Conservation (phyloP, 2,888 invertebrate genomes). For the Abrostola triplasia region DNA sequence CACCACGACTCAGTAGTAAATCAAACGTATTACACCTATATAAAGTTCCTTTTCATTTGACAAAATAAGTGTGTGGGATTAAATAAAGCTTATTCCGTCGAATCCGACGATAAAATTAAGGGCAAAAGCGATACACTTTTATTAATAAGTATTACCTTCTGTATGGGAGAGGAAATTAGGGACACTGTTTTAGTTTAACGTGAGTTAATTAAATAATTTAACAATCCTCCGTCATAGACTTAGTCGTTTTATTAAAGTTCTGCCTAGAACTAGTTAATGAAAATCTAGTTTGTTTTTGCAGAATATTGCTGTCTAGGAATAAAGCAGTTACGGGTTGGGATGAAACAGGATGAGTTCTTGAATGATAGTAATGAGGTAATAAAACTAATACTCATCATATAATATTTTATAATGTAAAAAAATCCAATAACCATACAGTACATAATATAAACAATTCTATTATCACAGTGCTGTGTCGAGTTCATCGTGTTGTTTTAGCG, state of each 20-base stretch:
- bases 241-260: neutral
- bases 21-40: neutral
- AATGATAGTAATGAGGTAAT: too few relatives aligned
- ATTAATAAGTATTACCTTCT: constrained; percentile 1
- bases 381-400: neutral
- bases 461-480: constrained; percentile 59
- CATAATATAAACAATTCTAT: constrained; percentile 12
- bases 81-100: constrained; percentile 17
- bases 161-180: neutral
- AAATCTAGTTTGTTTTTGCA: too few relatives aligned
- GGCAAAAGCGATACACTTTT: constrained; percentile 6
- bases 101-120: constrained; percentile 11
- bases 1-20: neutral
- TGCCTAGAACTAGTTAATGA: too few relatives aligned
- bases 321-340: too few relatives aligned
- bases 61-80: constrained; percentile 7
- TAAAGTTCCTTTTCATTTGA: constrained; percentile 15
- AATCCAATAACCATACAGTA: constrained; percentile 5
- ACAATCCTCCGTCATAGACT: neutral
- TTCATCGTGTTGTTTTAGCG: constrained; percentile 49
- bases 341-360: neutral
- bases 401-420: neutral
- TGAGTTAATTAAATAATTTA: constrained; percentile 1
- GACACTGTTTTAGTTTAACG: neutral
- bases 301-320: too few relatives aligned